Evolutionary conservation across 2,113 vertebrate genomes (phyloP).

Genomic region (Tyto alba): DNA sequence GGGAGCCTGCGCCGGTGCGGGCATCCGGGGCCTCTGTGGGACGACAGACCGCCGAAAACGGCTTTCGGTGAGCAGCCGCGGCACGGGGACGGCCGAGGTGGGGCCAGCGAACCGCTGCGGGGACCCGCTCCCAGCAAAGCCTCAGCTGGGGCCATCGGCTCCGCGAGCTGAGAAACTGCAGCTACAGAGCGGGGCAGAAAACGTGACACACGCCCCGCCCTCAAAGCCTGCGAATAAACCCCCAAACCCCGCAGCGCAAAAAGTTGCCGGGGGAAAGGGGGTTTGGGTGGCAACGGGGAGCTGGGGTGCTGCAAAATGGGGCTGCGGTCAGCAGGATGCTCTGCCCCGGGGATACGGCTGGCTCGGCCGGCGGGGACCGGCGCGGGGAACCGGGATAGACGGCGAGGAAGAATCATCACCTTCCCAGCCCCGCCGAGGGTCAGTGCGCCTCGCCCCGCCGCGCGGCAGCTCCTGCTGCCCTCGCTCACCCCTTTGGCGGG

Average conservation of each 20-base stretch:
- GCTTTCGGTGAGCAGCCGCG: neutral
- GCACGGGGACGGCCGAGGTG: neutral
- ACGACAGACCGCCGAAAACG: neutral
- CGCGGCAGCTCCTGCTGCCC: neutral
- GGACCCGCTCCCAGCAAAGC: neutral
- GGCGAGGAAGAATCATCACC: neutral
- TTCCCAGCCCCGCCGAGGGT: too few relatives aligned
- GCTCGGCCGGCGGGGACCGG: neutral
- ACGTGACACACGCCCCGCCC: fast-evolving
- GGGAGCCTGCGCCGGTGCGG: neutral
- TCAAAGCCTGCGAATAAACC: neutral
- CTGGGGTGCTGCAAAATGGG: too few relatives aligned
- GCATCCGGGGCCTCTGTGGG: neutral
- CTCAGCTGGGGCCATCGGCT: neutral
- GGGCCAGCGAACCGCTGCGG: fast-evolving
- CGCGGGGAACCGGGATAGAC: neutral
- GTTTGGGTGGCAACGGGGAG: fast-evolving
- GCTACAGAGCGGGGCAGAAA: neutral
- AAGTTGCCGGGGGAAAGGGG: neutral
- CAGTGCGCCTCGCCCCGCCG: too few relatives aligned
- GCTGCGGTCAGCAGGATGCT: neutral
- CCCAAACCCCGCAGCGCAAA: fast-evolving
- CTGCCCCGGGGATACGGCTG: neutral
- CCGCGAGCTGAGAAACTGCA: neutral
- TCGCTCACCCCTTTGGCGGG: neutral